Evolutionary conservation across 2,888 invertebrate genomes (phyloP).

Genomic region (Ectemnius continuus): DNA sequence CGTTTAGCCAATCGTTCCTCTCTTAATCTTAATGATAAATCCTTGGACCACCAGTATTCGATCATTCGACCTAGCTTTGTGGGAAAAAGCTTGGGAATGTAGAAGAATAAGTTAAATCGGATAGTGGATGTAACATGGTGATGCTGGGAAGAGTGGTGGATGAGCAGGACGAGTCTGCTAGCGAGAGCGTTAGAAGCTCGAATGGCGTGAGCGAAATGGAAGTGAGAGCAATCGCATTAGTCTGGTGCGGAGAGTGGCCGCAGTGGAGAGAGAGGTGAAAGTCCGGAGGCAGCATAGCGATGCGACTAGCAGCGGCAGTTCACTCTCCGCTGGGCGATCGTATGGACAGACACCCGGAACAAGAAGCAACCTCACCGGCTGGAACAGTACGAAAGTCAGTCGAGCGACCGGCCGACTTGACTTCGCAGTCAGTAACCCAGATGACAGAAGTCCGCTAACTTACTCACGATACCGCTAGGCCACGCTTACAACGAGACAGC

Average conservation of each 20-base stretch:
- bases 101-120: no score
- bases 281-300: constrained; percentile 59
- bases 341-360: constrained; percentile 15
- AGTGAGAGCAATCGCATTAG: constrained; percentile 60
- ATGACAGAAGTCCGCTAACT: constrained; percentile 64
- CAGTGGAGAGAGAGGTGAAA: constrained; percentile 64
- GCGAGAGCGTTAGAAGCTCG: constrained; percentile 10
- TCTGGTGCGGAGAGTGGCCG: constrained; percentile 40
- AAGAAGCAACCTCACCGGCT: not conserved
- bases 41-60: no score
- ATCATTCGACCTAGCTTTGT: no score
- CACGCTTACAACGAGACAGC: not conserved
- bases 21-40: no score
- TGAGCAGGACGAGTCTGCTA: no score
- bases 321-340: constrained; percentile 26
- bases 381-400: not conserved
- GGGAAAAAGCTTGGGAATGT: no score
- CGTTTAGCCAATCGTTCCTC: no score
- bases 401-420: constrained; percentile 23
- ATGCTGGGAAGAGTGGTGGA: no score
- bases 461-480: constrained; percentile 60
- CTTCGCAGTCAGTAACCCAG: constrained; percentile 42
- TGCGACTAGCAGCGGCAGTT: constrained; percentile 25
- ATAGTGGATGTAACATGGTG: no score
- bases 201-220: constrained; percentile 56